phyloP scores from a whole-genome alignment of 2,113 vertebrate species.

The Gallinago undulata region DNA sequence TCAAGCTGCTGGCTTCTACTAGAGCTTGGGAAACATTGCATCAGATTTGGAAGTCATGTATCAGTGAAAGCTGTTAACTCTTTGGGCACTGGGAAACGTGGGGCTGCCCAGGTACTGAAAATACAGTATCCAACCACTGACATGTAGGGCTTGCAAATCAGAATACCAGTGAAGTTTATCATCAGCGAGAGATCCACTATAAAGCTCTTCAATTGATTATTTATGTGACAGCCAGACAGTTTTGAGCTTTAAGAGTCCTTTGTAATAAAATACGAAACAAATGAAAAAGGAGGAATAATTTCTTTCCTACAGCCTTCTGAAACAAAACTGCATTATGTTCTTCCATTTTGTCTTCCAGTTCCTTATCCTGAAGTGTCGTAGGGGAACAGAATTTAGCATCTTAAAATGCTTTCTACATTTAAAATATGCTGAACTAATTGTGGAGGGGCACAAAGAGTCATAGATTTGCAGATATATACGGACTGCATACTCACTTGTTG shows the following conservation, averaged over 20 bases:
- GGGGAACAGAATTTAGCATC: background rate
- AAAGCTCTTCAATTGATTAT: background rate
- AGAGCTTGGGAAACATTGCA: background rate
- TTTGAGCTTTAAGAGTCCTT: background rate
- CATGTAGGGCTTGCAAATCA: background rate
- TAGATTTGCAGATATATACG: background rate
- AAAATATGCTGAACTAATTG: background rate
- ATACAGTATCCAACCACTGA: background rate
- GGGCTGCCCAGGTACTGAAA: background rate
- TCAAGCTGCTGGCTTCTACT: background rate
- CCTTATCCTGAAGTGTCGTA: background rate
- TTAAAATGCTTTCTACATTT: background rate
- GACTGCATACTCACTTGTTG: background rate
- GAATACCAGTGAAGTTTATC: background rate
- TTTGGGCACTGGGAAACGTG: background rate
- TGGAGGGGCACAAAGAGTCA: background rate
- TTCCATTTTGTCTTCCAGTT: background rate
- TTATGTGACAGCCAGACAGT: background rate
- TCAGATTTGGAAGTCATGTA: background rate
- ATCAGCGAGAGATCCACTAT: background rate
- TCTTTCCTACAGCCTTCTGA: background rate
- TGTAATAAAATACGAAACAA: background rate
- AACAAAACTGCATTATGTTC: background rate
- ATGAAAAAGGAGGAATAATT: background rate
- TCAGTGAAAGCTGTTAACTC: background rate